Conservation (phyloP, 2,888 invertebrate genomes). For the Euzophera pinguis region DNA sequence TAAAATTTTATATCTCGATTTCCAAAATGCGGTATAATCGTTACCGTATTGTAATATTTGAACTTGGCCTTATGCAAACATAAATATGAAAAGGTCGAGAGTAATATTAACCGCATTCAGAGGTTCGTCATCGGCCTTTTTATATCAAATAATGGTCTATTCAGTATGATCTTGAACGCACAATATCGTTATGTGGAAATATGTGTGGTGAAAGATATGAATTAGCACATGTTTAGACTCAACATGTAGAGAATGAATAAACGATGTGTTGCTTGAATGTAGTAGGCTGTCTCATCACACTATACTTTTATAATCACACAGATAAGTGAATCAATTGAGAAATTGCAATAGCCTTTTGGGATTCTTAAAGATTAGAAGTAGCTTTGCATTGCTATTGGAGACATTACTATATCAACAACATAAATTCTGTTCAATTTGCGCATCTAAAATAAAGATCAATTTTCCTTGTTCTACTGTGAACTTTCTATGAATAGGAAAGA, state of each 20-base stretch:
- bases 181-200: slow-evolving; percentile 7
- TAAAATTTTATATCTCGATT: too few relatives aligned
- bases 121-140: slow-evolving; percentile 15
- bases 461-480: too few relatives aligned
- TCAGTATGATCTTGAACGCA: slow-evolving; percentile 11
- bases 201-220: slow-evolving; percentile 4
- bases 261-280: not conserved
- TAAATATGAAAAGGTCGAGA: slow-evolving; percentile 11
- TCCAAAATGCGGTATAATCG: too few relatives aligned
- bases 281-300: not conserved
- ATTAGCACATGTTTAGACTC: not conserved
- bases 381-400: too few relatives aligned
- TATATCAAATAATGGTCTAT: slow-evolving; percentile 14
- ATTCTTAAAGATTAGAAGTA: too few relatives aligned
- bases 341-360: too few relatives aligned
- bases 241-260: not conserved
- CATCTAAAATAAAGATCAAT: too few relatives aligned
- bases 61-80: slow-evolving; percentile 14
- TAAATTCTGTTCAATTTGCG: too few relatives aligned
- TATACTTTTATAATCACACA: too few relatives aligned
- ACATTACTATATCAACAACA: too few relatives aligned
- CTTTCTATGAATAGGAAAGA: too few relatives aligned
- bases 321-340: too few relatives aligned
- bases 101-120: slow-evolving; percentile 11
- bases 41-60: not conserved